Base-by-base conservation (phyloP, 2,888 invertebrate species). In the Metallyticus violacea region DNA sequence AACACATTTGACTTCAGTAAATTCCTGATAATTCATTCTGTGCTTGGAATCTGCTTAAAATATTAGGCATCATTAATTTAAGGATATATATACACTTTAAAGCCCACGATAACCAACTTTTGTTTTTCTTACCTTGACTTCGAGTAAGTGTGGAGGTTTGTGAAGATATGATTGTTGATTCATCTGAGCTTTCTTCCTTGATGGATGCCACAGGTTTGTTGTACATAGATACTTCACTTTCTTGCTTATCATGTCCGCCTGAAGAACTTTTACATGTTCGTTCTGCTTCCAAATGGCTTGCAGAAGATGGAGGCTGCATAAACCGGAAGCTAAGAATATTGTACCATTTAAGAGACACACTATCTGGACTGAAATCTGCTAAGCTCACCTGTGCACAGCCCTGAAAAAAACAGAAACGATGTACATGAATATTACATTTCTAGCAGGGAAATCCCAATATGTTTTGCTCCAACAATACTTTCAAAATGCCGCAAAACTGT, bases 361-460 rank as follows among this genome's bases (percentile, higher is more conserved):
- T 93, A 89, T 97, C 97, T 0, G 97, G 95, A 90, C 97, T 97
- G 92, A 98, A 99, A 92, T 99, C 98, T 81, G 99, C 99, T 90
- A 99, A 93, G 91, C 98, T 98, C 88, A 99, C 97, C 95, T 99
- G 98, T 85, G 97, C 96, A 90, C 97, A 97, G 90, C 99, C 99
- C 98, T 98, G 92, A 6, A 22, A 4, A 62, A 2, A 62, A 62
- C 9, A 62, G 15, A 62, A 62, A 62, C n/a, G n/a, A n/a, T n/a
- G n/a, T n/a, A n/a, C n/a, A n/a, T n/a, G n/a, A n/a, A n/a, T n/a
- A n/a, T n/a, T n/a, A n/a, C n/a, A n/a, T n/a, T n/a, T n/a, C n/a
- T n/a, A n/a, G n/a, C n/a, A n/a, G n/a, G n/a, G n/a, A n/a, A n/a
- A n/a, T n/a, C n/a, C n/a, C n/a, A n/a, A n/a, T n/a, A n/a, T n/a